These are phyloP conservation scores for Drosophila percnosoma DNA, from an alignment of 2,888 invertebrate genomes.

Conservation along the genomic window DNA sequence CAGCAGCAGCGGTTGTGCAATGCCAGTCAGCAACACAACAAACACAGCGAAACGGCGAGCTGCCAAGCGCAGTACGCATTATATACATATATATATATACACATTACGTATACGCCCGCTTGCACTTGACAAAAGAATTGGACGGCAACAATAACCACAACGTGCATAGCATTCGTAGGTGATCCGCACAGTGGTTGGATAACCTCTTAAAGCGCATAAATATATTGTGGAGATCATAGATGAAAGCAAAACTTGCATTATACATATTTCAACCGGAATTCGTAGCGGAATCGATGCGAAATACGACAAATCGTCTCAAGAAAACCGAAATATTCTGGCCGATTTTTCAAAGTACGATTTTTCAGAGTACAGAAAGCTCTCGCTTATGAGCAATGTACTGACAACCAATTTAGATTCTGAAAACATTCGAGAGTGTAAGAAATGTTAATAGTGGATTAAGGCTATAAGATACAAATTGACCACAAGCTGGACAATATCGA, in stretches of 20 bases:
- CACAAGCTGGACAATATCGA: constrained; percentile 1
- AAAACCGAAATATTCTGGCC: too few species aligned
- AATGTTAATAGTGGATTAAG: not conserved
- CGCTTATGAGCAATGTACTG: not conserved
- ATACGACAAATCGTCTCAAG: too few species aligned
- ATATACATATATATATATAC: not conserved
- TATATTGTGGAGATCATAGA: not conserved
- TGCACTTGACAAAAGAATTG: constrained; percentile 77
- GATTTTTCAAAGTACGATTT: not conserved
- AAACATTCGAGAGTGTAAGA: not conserved
- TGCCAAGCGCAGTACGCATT: constrained; percentile 41
- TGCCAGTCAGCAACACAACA: constrained; percentile 14
- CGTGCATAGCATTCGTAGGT: constrained; percentile 53
- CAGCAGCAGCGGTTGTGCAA: constrained; percentile 48
- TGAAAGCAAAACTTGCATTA: not conserved
- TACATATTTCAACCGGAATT: not conserved
- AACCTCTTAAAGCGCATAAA: not conserved
- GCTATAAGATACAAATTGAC: not conserved
- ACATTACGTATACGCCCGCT: constrained; percentile 65
- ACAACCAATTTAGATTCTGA: not conserved
- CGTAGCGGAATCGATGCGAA: not conserved
- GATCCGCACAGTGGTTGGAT: constrained; percentile 39
- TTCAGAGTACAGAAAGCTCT: not conserved
- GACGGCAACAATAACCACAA: constrained; percentile 29
- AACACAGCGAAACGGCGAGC: constrained; percentile 15